Base-by-base conservation (phyloP, 2,888 invertebrate species). In the Mesochorus sp. region DNA sequence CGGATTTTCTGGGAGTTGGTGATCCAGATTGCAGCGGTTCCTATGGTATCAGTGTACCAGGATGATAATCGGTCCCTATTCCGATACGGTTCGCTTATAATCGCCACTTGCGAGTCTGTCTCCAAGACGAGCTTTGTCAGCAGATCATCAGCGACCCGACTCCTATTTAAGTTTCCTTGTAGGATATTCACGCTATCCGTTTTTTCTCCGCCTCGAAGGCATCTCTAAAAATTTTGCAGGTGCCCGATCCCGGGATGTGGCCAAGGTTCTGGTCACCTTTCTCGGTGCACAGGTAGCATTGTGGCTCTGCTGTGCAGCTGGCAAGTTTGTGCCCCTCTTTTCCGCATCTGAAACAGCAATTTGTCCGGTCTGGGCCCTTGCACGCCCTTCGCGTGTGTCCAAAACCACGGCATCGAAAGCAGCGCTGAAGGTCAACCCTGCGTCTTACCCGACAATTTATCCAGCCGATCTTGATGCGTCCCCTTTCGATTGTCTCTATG, bases 71-170 rank as follows among this genome's bases (percentile, higher is more conserved):
- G n/a, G n/a, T 66, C 57, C 14, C 24, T 53, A n/a, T 70, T 34
- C 28, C 59, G 31, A 49, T 84, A 81, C 49, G 82, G 83, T n/a
- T 84, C 83, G 49, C 80, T 74, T 37, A 80, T 53, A n/a, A 83
- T 31, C 4, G 80, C 14, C 31, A 78, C 12, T 42, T 77, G 78
- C 3, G 68, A 53, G 3, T 44, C 26, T 6, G 47, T 47, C 17
- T 81, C 78, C 2, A 17, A 10, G 5, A 31, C 67, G 6, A 74
- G 44, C 37, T 78, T 78, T 0, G 19, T 14, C 8, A 74, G 37
- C 1, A 82, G 79, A 1, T 59, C 39, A 4, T 79, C 26, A 0
- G 80, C 80, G 6, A 61, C 47, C 37, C 39, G 64, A 55, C 79
- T 61, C 12, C 81, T 31, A 19, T 81, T 57, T 21, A 81, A 42